Base-by-base conservation (phyloP, 2,113 vertebrate species). In the Corythaeola cristata region DNA sequence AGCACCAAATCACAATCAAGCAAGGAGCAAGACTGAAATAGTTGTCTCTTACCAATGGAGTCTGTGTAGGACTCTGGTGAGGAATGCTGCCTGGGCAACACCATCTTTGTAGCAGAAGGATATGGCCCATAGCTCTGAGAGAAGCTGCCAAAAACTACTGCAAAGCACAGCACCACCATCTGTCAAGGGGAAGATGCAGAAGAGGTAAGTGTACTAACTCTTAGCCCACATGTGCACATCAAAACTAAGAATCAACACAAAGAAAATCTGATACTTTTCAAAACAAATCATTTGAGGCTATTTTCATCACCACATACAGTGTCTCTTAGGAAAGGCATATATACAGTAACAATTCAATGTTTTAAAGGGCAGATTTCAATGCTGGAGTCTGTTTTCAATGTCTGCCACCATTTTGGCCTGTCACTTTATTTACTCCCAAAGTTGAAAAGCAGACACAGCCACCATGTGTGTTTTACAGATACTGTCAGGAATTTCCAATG, bases 81-180 rank as follows among this genome's bases (percentile, higher is more conserved):
- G 45, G 97, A 97, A 94, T 97, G 97, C 92, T 98, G 98, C 96
- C 97, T 98, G 95, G 98, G 98, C 55, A 98, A 97, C 21, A 98
- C 98, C 62, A 98, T 98, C 97, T 99, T 99, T 63, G 98, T 98
- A 92, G 99, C 94, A 85, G 98, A 98, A 87, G 99, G 98, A 82
- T 98, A 98, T 5, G 98, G 98, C 15, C 97, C 98, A 27, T 98
- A 98, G 93, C 98, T 98, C 92, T 99, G 99, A 60, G 99, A 99
- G 95, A 99, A 99, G 97, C 98, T 99, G 66, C 99, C 99, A 80
- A 99, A 98, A 53, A 99, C 99, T 81, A 99, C 97, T 3, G 99
- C 98, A 60, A 99, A 99, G 94, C 99, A 99, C 84, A 99, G 95
- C 85, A 99, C 99, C 26, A 99, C 98, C 90, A 99, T 99, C 99